phyloP scores from a whole-genome alignment of 2,888 invertebrate species.

The Timema podura region DNA sequence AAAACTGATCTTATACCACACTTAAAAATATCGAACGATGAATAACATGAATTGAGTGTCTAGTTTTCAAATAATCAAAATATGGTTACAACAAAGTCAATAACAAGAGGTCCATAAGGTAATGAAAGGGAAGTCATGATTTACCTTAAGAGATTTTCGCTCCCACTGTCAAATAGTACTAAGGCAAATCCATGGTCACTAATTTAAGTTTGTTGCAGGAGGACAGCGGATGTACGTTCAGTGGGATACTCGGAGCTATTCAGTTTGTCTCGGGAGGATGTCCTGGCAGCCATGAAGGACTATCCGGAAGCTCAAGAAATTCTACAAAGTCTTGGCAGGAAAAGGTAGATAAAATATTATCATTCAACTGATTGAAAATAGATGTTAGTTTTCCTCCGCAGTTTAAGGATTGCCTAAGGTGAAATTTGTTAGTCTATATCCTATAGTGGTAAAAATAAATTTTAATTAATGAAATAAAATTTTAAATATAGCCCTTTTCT shows the following conservation, averaged over 20 bases:
- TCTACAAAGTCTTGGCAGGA: slow-evolving; percentile 52
- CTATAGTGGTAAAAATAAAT: not conserved
- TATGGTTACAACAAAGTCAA: no score
- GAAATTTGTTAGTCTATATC: no score
- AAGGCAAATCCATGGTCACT: not conserved
- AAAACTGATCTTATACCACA: no score
- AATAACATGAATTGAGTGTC: no score
- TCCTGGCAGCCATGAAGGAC: slow-evolving; percentile 91
- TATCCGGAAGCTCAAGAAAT: slow-evolving; percentile 96
- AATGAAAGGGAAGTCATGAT: not conserved
- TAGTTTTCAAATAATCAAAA: no score
- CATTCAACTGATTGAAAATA: no score
- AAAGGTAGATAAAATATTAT: slow-evolving; percentile 1
- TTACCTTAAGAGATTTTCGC: not conserved
- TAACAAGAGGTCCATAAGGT: not conserved
- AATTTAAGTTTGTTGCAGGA: slow-evolving; percentile 51
- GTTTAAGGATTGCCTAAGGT: no score
- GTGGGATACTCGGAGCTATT: slow-evolving; percentile 95
- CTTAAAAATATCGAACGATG: no score
- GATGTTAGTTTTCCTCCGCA: no score
- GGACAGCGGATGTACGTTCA: slow-evolving; percentile 93
- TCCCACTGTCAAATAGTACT: not conserved
- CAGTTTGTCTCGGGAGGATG: slow-evolving; percentile 90
- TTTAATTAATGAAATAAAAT: no score
- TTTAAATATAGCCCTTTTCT: no score